Percentiles rank a stretch among this genome's conserved stretches.
phyloP scores from a whole-genome alignment of 2,797 vertebrate species.

The Falco peregrinus region DNA sequence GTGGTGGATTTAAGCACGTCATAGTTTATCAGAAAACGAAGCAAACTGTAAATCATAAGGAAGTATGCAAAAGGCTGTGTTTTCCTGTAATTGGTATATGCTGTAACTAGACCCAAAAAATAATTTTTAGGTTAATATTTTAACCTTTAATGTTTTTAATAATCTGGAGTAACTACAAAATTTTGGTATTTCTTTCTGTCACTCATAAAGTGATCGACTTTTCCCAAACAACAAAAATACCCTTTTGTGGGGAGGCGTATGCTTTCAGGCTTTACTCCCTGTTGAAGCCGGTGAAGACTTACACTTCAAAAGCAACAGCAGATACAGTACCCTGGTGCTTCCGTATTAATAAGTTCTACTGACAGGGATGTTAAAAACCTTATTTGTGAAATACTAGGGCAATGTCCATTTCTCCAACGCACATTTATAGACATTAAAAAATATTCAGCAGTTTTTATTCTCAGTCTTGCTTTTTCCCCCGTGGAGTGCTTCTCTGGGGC shows the following conservation, averaged over 20 bases:
- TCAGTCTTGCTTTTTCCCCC: background rate
- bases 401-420: background rate
- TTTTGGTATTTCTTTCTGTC: background rate
- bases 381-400: background rate
- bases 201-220: background rate
- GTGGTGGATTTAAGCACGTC: background rate
- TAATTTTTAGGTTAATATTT: background rate
- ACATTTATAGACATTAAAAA: background rate
- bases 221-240: background rate
- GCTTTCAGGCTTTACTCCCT: background rate
- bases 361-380: background rate
- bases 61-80: background rate
- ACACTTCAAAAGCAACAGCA: background rate
- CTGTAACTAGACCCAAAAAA: background rate
- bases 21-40: background rate
- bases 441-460: background rate
- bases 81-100: background rate
- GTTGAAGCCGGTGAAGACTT: background rate
- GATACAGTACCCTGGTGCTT: background rate
- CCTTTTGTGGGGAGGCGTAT: background rate
- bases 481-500: background rate
- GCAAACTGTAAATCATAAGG: background rate
- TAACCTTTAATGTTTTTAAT: background rate
- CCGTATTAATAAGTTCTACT: background rate
- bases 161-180: background rate